A percentile compares a stretch with the other conserved stretches of the same genome.
phyloP scores from a whole-genome alignment of 1,140 invertebrate genomes.

The Zaprionus vittiger region DNA sequence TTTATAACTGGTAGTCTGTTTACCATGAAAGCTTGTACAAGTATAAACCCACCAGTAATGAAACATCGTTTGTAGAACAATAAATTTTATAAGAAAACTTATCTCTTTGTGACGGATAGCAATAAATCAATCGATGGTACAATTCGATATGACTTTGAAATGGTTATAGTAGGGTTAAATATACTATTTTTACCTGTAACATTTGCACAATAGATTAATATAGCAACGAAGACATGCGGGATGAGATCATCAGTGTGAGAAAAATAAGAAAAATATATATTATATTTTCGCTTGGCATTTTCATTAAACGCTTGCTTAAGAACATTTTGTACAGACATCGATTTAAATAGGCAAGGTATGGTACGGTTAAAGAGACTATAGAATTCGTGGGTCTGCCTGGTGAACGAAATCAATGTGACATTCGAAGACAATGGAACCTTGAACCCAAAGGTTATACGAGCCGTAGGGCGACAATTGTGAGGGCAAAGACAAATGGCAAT shows the following conservation, averaged over 20 bases:
- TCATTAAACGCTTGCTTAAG: conserved; percentile 68
- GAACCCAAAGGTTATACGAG: conserved; percentile 37
- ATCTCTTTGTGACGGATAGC: neutral
- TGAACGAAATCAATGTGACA: conserved; percentile 58
- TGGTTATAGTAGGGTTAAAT: neutral
- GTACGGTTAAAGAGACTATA: conserved; percentile 22
- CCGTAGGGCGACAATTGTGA: conserved; percentile 56
- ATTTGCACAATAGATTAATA: conserved; percentile 6
- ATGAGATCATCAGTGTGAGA: conserved; percentile 22
- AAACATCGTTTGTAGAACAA: neutral
- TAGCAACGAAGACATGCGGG: neutral
- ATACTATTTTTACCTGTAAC: neutral
- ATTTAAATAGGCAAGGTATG: conserved; percentile 52
- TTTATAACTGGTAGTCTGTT: neutral
- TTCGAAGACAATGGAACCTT: conserved; percentile 54
- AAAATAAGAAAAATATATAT: conserved; percentile 42
- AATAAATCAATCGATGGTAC: neutral
- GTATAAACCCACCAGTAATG: neutral
- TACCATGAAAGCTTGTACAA: neutral
- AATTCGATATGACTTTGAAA: neutral
- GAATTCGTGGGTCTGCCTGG: conserved; percentile 39
- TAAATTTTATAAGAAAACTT: neutral
- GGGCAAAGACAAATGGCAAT: conserved; percentile 62
- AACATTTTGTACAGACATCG: conserved; percentile 56
- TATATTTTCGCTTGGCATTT: conserved; percentile 72